Conservation (phyloP, 2,797 vertebrate species). For the Mionectes olivaceus region DNA sequence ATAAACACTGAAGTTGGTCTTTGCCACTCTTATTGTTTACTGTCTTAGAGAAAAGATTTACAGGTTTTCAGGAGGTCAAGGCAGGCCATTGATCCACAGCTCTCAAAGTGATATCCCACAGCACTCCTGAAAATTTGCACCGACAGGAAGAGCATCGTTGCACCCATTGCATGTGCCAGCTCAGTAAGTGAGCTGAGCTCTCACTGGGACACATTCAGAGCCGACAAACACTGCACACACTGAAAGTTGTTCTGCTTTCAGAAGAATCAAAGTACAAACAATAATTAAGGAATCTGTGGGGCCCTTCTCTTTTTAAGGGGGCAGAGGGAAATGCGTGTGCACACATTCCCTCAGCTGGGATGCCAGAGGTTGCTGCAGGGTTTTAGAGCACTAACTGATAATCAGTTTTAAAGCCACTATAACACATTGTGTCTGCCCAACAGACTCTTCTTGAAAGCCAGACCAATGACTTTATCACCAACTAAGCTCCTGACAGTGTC, state of each 20-base stretch:
- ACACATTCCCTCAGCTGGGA: background rate
- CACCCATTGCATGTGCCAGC: background rate
- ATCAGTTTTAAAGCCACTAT: background rate
- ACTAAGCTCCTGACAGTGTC: fast-evolving
- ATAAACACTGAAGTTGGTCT: background rate
- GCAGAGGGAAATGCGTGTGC: background rate
- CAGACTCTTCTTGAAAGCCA: background rate
- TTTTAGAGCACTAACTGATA: background rate
- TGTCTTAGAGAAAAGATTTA: background rate
- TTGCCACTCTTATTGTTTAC: background rate
- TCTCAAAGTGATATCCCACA: background rate
- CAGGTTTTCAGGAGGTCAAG: background rate
- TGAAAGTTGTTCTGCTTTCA: background rate
- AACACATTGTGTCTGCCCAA: background rate
- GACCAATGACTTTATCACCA: background rate
- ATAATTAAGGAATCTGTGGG: background rate
- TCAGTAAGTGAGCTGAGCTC: background rate
- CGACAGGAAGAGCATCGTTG: background rate
- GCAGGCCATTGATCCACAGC: background rate
- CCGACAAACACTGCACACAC: background rate
- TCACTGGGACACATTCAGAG: background rate
- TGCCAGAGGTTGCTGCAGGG: background rate
- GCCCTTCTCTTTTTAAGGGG: background rate
- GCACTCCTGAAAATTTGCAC: background rate
- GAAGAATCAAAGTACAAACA: background rate